These are phyloP conservation scores for Nothobranchius furzeri DNA, from an alignment of 2,113 vertebrate genomes.

Conservation along the genomic window DNA sequence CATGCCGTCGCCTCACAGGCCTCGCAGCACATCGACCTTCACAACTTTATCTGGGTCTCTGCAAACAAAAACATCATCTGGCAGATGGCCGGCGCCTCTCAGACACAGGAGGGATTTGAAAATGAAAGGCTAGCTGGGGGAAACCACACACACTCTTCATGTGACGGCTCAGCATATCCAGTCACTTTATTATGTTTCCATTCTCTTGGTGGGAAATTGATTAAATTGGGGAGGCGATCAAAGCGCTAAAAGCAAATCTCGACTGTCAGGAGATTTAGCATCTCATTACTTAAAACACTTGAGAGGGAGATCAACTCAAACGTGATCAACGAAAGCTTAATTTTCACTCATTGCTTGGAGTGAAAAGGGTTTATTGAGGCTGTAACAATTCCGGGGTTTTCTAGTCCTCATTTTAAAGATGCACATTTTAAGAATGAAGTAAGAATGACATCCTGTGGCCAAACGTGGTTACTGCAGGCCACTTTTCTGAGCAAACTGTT, in stretches of 20 bases:
- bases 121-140: slow-evolving; percentile 25
- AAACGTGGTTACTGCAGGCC: too few species aligned
- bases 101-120: slow-evolving; percentile 25
- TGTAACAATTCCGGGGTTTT: too few species aligned
- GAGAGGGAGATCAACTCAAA: background rate
- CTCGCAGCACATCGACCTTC: slow-evolving; percentile 60
- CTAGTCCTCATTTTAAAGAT: too few species aligned
- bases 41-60: slow-evolving; percentile 56
- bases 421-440: too few species aligned
- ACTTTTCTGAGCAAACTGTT: too few species aligned
- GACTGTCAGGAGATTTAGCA: slow-evolving; percentile 11
- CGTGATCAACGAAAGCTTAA: background rate
- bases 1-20: slow-evolving; percentile 33
- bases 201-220: slow-evolving; percentile 29
- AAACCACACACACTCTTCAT: background rate
- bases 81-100: slow-evolving; percentile 40
- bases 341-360: background rate
- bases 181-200: slow-evolving; percentile 20
- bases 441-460: too few species aligned
- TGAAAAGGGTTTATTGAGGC: background rate
- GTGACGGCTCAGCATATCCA: slow-evolving; percentile 10
- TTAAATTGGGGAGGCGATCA: slow-evolving; percentile 43
- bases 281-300: slow-evolving; percentile 15
- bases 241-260: slow-evolving; percentile 37
- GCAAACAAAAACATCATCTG: slow-evolving; percentile 49